Evolutionary conservation across 1,140 invertebrate species (phyloP).

Genomic region (Drosophila pseudoobscura): DNA sequence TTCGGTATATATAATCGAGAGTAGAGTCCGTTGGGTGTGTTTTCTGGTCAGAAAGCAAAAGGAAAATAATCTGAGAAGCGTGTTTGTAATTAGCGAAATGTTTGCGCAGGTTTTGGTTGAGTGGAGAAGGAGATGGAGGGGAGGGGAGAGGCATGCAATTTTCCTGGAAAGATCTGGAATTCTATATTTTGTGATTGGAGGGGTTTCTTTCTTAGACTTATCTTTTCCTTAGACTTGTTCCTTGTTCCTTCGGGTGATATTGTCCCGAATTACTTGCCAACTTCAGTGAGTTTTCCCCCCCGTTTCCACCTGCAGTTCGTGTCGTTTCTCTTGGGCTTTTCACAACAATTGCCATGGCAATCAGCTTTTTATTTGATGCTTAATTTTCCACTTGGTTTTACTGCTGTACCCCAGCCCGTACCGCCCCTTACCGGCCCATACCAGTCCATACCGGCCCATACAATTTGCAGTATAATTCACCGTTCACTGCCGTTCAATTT

Average conservation of each 20-base stretch:
- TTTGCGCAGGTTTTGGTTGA: slow-evolving; percentile 32
- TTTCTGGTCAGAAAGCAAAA: background rate
- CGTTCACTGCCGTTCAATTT: slow-evolving; percentile 48
- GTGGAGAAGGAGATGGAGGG: no score
- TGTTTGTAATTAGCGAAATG: slow-evolving; percentile 55
- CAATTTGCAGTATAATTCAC: slow-evolving; percentile 48
- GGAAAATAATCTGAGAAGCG: slow-evolving; percentile 41
- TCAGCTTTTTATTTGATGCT: slow-evolving; percentile 38
- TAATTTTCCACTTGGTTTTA: slow-evolving; percentile 46
- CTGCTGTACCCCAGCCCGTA: background rate
- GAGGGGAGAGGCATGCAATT: slow-evolving; percentile 19
- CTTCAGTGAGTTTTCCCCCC: no score
- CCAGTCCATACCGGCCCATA: slow-evolving; percentile 1
- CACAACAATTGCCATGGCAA: slow-evolving; percentile 30
- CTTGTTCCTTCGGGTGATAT: no score
- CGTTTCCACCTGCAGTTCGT: slow-evolving; percentile 11
- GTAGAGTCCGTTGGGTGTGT: slow-evolving; percentile 1
- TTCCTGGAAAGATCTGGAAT: slow-evolving; percentile 9
- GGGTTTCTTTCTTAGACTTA: no score
- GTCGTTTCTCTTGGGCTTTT: slow-evolving; percentile 7
- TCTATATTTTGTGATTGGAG: background rate
- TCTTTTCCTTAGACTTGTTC: no score
- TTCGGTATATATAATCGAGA: slow-evolving; percentile 34
- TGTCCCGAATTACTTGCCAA: background rate
- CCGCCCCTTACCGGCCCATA: background rate